phyloP scores from a whole-genome alignment of 1,140 invertebrate genomes.

The Aphidius ervi region DNA sequence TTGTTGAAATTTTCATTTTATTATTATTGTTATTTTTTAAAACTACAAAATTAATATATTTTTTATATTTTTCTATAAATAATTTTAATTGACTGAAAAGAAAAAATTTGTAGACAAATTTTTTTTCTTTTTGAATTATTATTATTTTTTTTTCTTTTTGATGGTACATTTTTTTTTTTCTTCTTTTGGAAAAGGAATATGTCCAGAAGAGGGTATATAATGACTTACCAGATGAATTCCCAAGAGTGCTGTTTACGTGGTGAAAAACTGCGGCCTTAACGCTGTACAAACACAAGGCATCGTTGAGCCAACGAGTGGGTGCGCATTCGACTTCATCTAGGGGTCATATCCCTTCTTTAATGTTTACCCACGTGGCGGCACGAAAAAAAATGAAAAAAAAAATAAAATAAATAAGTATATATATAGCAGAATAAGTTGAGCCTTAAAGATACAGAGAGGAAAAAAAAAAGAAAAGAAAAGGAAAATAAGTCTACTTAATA shows the following conservation, averaged over 20 bases:
- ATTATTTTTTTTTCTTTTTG: too few relatives aligned
- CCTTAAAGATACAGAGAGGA: conserved; percentile 1
- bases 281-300: conserved; percentile 30
- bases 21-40: too few relatives aligned
- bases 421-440: background rate
- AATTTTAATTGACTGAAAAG: too few relatives aligned
- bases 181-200: too few relatives aligned
- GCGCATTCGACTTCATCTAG: conserved; percentile 16
- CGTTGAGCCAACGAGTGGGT: conserved; percentile 27
- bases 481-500: conserved; percentile 30
- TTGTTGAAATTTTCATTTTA: too few relatives aligned
- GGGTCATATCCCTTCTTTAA: conserved; percentile 12
- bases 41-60: too few relatives aligned
- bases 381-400: conserved; percentile 5
- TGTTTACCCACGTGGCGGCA: conserved; percentile 33
- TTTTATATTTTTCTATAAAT: too few relatives aligned
- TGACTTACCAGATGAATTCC: conserved; percentile 9
- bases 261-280: conserved; percentile 26
- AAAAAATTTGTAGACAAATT: too few relatives aligned
- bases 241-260: conserved; percentile 14
- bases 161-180: too few relatives aligned
- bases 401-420: background rate
- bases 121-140: too few relatives aligned
- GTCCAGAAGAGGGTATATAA: conserved; percentile 4
- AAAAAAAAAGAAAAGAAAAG: too few relatives aligned